These are phyloP conservation scores for Chelonus insularis DNA, from an alignment of 1,140 invertebrate species.

Conservation along the genomic window DNA sequence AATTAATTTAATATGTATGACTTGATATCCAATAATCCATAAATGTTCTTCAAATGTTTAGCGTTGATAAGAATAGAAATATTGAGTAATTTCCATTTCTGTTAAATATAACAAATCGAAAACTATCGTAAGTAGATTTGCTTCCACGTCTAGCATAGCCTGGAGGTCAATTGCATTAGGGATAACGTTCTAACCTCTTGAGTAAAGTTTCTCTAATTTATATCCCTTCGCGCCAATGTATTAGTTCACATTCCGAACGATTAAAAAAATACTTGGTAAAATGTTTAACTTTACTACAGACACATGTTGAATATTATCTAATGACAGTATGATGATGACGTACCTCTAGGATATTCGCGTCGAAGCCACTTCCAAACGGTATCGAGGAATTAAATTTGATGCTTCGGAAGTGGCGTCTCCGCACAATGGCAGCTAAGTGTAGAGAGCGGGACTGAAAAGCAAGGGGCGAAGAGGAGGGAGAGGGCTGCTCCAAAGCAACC, in stretches of 20 bases:
- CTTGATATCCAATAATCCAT: no score
- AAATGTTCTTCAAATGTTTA: no score
- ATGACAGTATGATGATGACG: slow-evolving; percentile 9
- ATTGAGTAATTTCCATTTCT: no score
- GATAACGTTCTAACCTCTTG: slow-evolving; percentile 21
- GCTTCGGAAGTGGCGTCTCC: slow-evolving; percentile 53
- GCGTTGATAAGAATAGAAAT: no score
- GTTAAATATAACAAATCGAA: no score
- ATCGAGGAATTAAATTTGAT: slow-evolving; percentile 48
- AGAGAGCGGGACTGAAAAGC: slow-evolving; percentile 22
- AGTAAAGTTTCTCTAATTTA: background rate
- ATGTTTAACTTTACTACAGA: no score
- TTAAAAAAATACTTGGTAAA: no score
- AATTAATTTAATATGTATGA: background rate
- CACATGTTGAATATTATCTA: background rate
- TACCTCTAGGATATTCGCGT: slow-evolving; percentile 3
- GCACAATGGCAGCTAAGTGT: slow-evolving; percentile 47
- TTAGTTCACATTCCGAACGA: no score
- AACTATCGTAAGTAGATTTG: no score
- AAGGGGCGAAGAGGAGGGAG: slow-evolving; percentile 8
- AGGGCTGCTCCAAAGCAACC: slow-evolving; percentile 6
- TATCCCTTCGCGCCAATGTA: background rate
- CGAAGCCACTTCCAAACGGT: slow-evolving; percentile 22
- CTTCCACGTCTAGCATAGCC: slow-evolving; percentile 1
- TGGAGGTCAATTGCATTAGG: slow-evolving; percentile 16